Percentiles rank a stretch among this genome's conserved stretches.
phyloP scores from a whole-genome alignment of 1,140 invertebrate species.

The Macrotrachela quadricornifera region DNA sequence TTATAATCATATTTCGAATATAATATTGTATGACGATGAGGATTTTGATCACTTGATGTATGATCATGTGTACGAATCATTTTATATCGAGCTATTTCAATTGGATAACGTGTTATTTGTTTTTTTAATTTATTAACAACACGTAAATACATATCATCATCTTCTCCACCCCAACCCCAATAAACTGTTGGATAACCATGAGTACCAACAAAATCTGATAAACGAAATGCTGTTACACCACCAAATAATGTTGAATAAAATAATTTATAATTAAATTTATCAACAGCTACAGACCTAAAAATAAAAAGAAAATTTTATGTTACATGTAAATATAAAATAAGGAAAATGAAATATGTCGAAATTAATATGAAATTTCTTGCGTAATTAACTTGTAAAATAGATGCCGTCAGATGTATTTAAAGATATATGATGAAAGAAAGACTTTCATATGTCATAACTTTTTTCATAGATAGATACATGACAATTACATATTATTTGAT shows the following conservation, averaged over 20 bases:
- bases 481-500: too few relatives aligned
- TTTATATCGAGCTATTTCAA: conserved; percentile 62
- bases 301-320: too few relatives aligned
- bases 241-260: conserved; percentile 10
- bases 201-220: conserved; percentile 7
- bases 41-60: too few relatives aligned
- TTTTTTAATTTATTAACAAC: neutral
- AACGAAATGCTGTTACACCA: conserved; percentile 11
- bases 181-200: conserved; percentile 11
- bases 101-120: conserved; percentile 54
- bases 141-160: neutral
- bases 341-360: too few relatives aligned
- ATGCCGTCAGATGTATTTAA: too few relatives aligned
- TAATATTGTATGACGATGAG: too few relatives aligned
- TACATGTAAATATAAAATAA: too few relatives aligned
- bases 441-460: too few relatives aligned
- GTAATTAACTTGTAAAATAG: too few relatives aligned
- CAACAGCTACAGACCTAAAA: neutral
- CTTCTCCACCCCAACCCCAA: conserved; percentile 11
- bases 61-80: conserved; percentile 39
- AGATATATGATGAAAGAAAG: too few relatives aligned
- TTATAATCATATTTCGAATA: neutral
- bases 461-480: too few relatives aligned
- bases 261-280: conserved; percentile 1
- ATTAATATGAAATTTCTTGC: too few relatives aligned